Conservation (phyloP, 92 coral and sea anemone genomes). For the Isaurus tuberculatus region DNA sequence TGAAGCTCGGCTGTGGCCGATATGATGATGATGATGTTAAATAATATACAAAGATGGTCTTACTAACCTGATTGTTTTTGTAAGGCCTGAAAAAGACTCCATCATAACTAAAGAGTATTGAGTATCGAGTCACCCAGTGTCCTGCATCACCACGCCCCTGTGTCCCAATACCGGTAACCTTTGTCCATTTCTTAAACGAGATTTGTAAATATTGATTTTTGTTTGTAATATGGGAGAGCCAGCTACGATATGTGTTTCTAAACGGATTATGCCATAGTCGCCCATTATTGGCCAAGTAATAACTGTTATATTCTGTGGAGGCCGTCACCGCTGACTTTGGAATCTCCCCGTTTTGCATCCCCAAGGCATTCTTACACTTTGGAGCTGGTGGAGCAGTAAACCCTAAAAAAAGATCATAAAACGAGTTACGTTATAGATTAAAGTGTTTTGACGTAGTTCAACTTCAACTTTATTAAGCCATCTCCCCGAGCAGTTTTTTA, state of each 20-base stretch:
- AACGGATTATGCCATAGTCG: background rate
- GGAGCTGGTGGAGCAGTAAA: background rate
- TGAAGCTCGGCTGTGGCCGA: too few species aligned
- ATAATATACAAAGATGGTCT: background rate
- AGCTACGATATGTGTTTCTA: background rate
- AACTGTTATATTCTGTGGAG: constrained; percentile 9
- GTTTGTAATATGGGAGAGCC: background rate
- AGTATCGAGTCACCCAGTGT: constrained; percentile 28
- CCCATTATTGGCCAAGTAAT: constrained; percentile 12
- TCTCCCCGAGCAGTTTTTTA: too few species aligned
- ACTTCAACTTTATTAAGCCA: too few species aligned
- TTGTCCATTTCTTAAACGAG: constrained; percentile 32
- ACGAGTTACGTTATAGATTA: too few species aligned
- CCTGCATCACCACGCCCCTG: constrained; percentile 36
- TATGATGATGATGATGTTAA: too few species aligned
- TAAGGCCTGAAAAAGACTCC: constrained; percentile 31
- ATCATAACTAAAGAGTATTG: constrained; percentile 24
- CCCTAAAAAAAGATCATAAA: background rate
- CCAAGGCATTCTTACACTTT: constrained; percentile 28
- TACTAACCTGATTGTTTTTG: background rate
- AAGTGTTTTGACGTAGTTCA: too few species aligned
- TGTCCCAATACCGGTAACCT: constrained; percentile 28
- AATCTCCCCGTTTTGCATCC: constrained; percentile 39
- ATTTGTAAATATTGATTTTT: constrained; percentile 28
- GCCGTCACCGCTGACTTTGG: constrained; percentile 28